Evolutionary conservation across 2,888 invertebrate species (phyloP).

Genomic region (Allophyes oxyacanthae): DNA sequence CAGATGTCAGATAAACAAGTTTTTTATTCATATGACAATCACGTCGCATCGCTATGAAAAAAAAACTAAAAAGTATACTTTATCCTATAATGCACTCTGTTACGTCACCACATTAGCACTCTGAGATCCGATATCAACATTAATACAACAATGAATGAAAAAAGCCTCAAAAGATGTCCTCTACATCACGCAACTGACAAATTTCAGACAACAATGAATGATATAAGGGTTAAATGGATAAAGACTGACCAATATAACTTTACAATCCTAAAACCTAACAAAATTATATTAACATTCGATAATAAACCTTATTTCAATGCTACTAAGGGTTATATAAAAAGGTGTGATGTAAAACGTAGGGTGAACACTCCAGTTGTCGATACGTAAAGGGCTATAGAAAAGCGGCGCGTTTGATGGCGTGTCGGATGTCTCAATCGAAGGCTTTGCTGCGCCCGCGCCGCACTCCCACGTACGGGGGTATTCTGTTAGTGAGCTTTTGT

Average conservation of each 20-base stretch:
- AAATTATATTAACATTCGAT: slow-evolving; percentile 37
- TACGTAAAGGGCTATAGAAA: slow-evolving; percentile 80
- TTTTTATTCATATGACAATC: slow-evolving; percentile 50
- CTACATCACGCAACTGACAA: slow-evolving; percentile 86
- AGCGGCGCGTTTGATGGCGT: slow-evolving; percentile 84
- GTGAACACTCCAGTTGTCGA: slow-evolving; percentile 66
- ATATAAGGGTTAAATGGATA: slow-evolving; percentile 85
- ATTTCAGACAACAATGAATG: slow-evolving; percentile 85
- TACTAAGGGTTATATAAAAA: slow-evolving; percentile 30
- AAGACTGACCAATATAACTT: slow-evolving; percentile 62
- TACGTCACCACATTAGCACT: slow-evolving; percentile 72
- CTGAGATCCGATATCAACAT: slow-evolving; percentile 74
- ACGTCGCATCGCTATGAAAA: slow-evolving; percentile 37
- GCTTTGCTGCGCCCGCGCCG: slow-evolving; percentile 80
- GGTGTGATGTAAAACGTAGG: slow-evolving; percentile 46
- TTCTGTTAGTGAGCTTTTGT: slow-evolving; percentile 62
- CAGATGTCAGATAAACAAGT: slow-evolving; percentile 57
- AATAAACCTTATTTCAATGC: slow-evolving; percentile 47
- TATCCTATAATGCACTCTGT: slow-evolving; percentile 61
- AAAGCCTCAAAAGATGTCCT: slow-evolving; percentile 68
- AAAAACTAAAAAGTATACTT: slow-evolving; percentile 54
- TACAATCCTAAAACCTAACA: slow-evolving; percentile 23
- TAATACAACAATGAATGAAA: slow-evolving; percentile 71
- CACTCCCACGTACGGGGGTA: slow-evolving; percentile 72
- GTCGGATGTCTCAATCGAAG: slow-evolving; percentile 87